These are phyloP conservation scores for Pantelozetes paolii DNA, from an alignment of 2,888 invertebrate genomes.

Conservation along the genomic window DNA sequence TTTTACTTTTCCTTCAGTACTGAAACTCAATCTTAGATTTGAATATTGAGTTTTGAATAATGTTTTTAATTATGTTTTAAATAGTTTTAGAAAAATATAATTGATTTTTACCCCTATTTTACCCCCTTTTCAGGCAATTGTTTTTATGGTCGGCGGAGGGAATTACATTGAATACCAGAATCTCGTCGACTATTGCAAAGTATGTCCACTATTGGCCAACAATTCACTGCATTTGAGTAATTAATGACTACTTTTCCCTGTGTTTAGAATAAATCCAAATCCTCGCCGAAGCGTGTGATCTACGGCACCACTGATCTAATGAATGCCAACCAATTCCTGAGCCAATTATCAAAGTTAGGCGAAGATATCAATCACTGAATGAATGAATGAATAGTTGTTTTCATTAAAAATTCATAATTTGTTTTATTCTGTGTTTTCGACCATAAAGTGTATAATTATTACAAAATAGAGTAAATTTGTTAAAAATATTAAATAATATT, in stretches of 20 bases:
- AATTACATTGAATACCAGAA: slow-evolving; percentile 99
- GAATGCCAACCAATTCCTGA: slow-evolving; percentile 88
- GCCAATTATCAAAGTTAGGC: slow-evolving; percentile 59
- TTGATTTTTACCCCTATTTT: too few relatives aligned
- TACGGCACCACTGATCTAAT: slow-evolving; percentile 93
- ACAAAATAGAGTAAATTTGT: not conserved
- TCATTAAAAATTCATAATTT: not conserved
- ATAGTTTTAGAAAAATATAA: too few relatives aligned
- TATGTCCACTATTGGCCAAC: slow-evolving; percentile 51
- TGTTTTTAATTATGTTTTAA: too few relatives aligned
- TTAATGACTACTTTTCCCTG: too few relatives aligned
- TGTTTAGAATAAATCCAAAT: slow-evolving; percentile 40
- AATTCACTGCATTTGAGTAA: too few relatives aligned
- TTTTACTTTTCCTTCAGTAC: too few relatives aligned
- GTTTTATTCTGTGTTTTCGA: not conserved
- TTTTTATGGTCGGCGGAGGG: slow-evolving; percentile 86
- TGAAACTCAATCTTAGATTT: too few relatives aligned
- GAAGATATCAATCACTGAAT: slow-evolving; percentile 12
- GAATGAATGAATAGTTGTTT: not conserved
- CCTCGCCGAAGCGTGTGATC: slow-evolving; percentile 59
- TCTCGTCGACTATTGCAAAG: slow-evolving; percentile 87
- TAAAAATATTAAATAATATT: not conserved
- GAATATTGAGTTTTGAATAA: too few relatives aligned
- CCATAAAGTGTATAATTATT: not conserved
- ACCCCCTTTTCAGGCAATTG: too few relatives aligned